Base-by-base conservation (phyloP, 2,888 invertebrate genomes). In the Lathronympha strigana region DNA sequence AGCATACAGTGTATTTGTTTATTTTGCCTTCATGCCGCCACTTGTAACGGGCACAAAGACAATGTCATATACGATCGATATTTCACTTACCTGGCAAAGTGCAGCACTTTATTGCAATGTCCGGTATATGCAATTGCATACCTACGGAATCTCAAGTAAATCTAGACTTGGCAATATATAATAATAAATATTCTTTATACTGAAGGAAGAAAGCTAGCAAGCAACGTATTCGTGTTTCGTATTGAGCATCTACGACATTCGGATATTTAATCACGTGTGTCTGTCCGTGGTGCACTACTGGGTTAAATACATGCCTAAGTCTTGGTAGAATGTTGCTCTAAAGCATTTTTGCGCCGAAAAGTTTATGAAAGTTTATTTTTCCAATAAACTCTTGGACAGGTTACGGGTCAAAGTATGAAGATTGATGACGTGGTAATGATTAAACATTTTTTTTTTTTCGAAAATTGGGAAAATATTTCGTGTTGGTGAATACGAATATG, bases 1-100 rank as follows among this genome's bases (percentile, higher is more conserved):
- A 45, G 28, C 55, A 4, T 47, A 47, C 45, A 63, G 55, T 55
- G 31, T 55, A 49, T 64, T 64, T 64, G 33, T 15, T 15, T 60
- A 28, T 60, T 64, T 23, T 61, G 60, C 53, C 45, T 49, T 40
- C 36, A 50, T 17, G 49, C 31, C 40, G 38, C 54, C 51, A 47
- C 54, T 66, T 66, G 53, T 61, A 66, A 61, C 60, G 8, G 4
- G 49, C 28, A 31, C 15, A 21, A 13, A 51, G 47, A 60, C 53
- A 61, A 64, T 54, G 60, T 53, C 54, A 54, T 49, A 47, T 51
- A 38, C 60, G 60, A 66, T 66, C 60, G 47, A 61, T 61, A 61
- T 49, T 13, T 40, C 47, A 54, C 54, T 47, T 40, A 54, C 47
- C 51, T 47, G 25, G 17, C 17, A 13, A 17, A 15, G 33, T 28